Evolutionary conservation across 2,888 invertebrate genomes (phyloP), one percentile per base, ranked within the genome.

Genomic region (Diarsia dahlii): DNA sequence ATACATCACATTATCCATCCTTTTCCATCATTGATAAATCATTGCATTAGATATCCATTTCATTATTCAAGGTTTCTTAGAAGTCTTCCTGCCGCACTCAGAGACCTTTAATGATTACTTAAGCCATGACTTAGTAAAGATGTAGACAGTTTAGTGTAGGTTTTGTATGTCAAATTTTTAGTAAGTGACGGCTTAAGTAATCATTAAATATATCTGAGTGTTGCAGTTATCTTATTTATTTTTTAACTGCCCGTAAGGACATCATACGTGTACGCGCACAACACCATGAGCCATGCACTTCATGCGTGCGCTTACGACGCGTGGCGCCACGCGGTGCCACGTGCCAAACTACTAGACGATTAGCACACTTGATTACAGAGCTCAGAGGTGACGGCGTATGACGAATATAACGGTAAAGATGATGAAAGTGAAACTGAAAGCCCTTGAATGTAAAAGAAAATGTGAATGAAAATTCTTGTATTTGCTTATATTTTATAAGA

Each of bases 351-450:
- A 77, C 48, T 60, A 58, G 46, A 48, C 58, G 63, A 64, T 68
- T 34, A 34, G 15, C 39, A 65, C 78, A 64, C 67, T 58, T 71
- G 71, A 71, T 77, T 48, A 39, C 4, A 71, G 28, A 15, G 52
- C 18, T 52, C 4, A 70, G 28, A 15, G 46, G n/a, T 52, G 70
- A 39, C 56, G 66, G 13, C 70, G 66, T 46, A 67, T 82, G 76
- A 64, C 67, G 66, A 81, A 74, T 64, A 64, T 60, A 81, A 76
- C 76, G 46, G 81, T 39, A 56, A 54, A 65, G 64, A 39, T 62
- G 28, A 64, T 68, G 20, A 81, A 64, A 63, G 45, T 63, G 45
- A 63, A 63, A 63, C 63, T 63, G 63, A 63, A 74, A 54, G 34
- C 73, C 56, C 72, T 65, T 80, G 64, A 80, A 77, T 45, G 56